Evolutionary conservation across 2,888 invertebrate genomes (phyloP), one percentile per base, ranked within the genome.

Genomic region (Cabera pusaria): DNA sequence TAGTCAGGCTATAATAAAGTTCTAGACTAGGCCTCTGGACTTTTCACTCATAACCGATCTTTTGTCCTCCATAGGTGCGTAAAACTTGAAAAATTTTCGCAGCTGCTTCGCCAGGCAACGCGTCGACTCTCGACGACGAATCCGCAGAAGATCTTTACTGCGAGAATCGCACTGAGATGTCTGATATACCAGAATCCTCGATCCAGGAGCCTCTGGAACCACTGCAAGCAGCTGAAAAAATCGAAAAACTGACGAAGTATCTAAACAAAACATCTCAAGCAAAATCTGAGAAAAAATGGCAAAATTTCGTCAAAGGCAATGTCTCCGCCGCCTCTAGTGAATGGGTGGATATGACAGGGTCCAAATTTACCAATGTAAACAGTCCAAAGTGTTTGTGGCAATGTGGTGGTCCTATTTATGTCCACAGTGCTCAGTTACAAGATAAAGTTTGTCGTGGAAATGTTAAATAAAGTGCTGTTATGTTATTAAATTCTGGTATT

Each of bases 231-330:
- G 80, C 73, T 58, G 81, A 86, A 87, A 87, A 87, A 86, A 86
- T 86, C 12, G 86, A 72, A 87, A 87, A 85, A 73, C 78, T 86
- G 31, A 85, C 86, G 47, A 84, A 83, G 75, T 86, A 85, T 49
- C 57, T 85, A 37, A 73, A 79, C 26, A 71, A 67, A 20, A 45
- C 44, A 18, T 38, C 49, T 10, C 40, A 44, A 28, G 35, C 33
- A 11, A 46, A 44, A 14, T 14, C 28, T 35, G 49, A 43, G 63
- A 71, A 70, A 81, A 82, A 83, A 72, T 85, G 85, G 84, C 72
- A 82, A 80, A 79, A 70, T 50, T 72, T 65, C 46, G 41, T 61
- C 32, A 71, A 71, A 51, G 50, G 40, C 29, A 64, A 64, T 44
- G 50, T 56, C 39, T 63, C 65, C 24, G 23, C 31, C 3, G 41